Evolutionary conservation across 2,113 vertebrate genomes (phyloP).

Genomic region (Macheiramphus alcinus): DNA sequence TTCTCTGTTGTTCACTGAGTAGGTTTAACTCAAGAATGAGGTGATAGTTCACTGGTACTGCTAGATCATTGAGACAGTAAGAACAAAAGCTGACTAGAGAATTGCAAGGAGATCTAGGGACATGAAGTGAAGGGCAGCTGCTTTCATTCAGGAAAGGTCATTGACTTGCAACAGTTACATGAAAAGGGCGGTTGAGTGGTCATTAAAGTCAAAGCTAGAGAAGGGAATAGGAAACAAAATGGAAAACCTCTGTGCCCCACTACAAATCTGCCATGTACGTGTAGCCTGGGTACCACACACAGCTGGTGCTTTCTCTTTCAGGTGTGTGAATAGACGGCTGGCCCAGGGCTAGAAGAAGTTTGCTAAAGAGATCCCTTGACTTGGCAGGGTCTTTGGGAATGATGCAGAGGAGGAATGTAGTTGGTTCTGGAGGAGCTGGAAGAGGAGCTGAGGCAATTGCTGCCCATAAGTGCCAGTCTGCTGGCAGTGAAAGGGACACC

Average conservation of each 20-base stretch:
- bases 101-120: neutral
- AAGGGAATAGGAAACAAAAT: neutral
- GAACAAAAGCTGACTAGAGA: neutral
- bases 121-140: neutral
- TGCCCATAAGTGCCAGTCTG: neutral
- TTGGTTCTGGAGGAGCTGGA: neutral
- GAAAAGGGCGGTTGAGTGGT: neutral
- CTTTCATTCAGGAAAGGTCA: neutral
- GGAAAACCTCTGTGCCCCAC: neutral
- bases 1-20: neutral
- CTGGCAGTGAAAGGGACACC: neutral
- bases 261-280: neutral
- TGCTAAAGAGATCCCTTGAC: neutral
- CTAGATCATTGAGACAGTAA: neutral
- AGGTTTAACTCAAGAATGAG: neutral
- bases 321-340: accelerated
- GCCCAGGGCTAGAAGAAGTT: neutral
- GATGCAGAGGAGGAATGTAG: neutral
- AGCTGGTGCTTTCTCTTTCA: neutral
- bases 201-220: neutral
- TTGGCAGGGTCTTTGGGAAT: neutral
- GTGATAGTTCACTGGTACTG: neutral
- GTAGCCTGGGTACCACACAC: neutral
- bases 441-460: accelerated
- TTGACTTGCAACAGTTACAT: neutral